These are phyloP conservation scores for Lithophane semibrunnea DNA, from an alignment of 2,888 invertebrate genomes.

Conservation along the genomic window DNA sequence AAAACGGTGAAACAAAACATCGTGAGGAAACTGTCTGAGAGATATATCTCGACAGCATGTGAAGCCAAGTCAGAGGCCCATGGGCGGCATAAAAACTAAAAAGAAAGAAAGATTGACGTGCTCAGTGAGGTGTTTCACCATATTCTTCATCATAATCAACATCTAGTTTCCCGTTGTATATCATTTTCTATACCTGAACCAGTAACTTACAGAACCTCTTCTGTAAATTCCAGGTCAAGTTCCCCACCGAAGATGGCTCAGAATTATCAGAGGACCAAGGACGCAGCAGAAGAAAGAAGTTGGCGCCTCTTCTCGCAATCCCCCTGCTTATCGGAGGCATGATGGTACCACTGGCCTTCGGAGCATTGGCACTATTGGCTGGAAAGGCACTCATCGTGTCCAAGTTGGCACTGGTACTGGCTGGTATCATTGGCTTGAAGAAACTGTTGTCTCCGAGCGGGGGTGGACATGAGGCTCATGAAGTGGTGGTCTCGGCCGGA, in stretches of 20 bases:
- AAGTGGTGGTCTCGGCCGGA: slow-evolving; percentile 93
- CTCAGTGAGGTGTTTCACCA: too few relatives aligned
- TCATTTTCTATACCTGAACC: too few relatives aligned
- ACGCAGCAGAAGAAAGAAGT: slow-evolving; percentile 93
- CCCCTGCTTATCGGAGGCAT: slow-evolving; percentile 95
- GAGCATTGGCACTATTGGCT: slow-evolving; percentile 94
- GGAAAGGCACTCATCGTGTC: slow-evolving; percentile 96
- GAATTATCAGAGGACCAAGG: slow-evolving; percentile 91
- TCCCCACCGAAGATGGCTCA: slow-evolving; percentile 92
- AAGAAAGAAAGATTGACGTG: too few relatives aligned
- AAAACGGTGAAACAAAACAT: too few relatives aligned
- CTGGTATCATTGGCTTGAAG: slow-evolving; percentile 96
- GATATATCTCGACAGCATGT: too few relatives aligned
- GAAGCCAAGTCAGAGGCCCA: too few relatives aligned
- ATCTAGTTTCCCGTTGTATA: neutral
- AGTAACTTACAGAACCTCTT: neutral
- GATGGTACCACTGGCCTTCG: slow-evolving; percentile 95
- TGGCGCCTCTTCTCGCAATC: slow-evolving; percentile 94
- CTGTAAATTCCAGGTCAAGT: slow-evolving; percentile 91
- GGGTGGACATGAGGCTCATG: slow-evolving; percentile 92
- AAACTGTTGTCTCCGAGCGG: slow-evolving; percentile 93
- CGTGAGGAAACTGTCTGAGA: too few relatives aligned
- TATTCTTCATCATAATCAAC: neutral
- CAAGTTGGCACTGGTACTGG: slow-evolving; percentile 95
- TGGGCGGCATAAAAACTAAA: too few relatives aligned